Base-by-base conservation (phyloP, 2,888 invertebrate genomes). In the Drosophila prostipennis region DNA sequence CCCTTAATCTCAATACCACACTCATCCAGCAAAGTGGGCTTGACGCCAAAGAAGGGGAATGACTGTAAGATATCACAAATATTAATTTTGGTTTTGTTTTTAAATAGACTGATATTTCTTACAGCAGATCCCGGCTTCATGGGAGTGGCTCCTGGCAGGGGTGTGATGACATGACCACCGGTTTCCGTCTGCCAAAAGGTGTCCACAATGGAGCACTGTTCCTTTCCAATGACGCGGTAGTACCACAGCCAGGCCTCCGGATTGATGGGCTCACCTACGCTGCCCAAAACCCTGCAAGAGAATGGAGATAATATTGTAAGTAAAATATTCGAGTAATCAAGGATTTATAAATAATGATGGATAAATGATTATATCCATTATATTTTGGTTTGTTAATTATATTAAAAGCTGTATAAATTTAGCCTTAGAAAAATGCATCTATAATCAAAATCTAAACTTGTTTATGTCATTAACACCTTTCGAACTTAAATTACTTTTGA, bases 141-240 rank as follows among this genome's bases (percentile, higher is more conserved):
- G 13, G 98, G 97, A 2, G 97, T 98, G 19, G 97, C 98, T 19
- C 98, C 99, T 0, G 99, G 99, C 54, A 99, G 92, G 36, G 99
- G 98, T 37, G 99, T 98, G 49, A 99, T 94, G 19, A 99, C 97
- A 92, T 99, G 99, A 0, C 99, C 99, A 8, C 99, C 99, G 6
- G 99, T 99, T 93, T 99, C 99, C 0, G 99, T 99, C 93, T 99
- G 99, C 99, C 99, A 99, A 93, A 98, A 99, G 0, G 99, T 99
- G 91, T 99, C 99, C 0, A 97, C 97, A 89, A 99, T 96, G 59
- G 98, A 97, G 92, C 98, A 98, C 74, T 94, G 95, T 49, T 94
- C 94, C 71, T 95, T 94, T 5, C 98, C 98, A 29, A 98, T 94
- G 34, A 95, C 90, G 78, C 95, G 94, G 91, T 98, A 96, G 92